Base-by-base conservation (phyloP, 2,113 vertebrate species). In the Austrofundulus limnaeus region DNA sequence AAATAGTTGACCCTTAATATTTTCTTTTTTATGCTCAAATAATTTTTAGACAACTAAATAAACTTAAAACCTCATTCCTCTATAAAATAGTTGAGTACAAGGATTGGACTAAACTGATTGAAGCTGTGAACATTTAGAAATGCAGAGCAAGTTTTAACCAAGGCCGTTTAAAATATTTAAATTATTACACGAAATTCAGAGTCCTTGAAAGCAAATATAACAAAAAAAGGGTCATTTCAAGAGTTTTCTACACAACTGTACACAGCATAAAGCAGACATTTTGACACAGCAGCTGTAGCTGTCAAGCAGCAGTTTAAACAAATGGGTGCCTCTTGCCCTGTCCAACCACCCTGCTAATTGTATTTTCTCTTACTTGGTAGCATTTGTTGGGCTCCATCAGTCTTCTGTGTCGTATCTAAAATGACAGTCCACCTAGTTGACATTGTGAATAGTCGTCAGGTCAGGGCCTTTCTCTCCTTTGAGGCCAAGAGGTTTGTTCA, bases 301-400 rank as follows among this genome's bases (percentile, higher is more conserved):
- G 91, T 92, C 90, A 90, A 41, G 70, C 56, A 46, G 61, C 70
- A 72, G 73, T 88, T 87, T 84, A 85, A 91, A 92, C 89, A 83
- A 90, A 93, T 92, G 84, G 87, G 51, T 72, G 75, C 78, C 73
- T 70, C 62, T 63, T 87, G 85, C 80, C 83, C 85, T 85, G 79
- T 92, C 90, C 88, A 92, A 84, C 85, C 85, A 88, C 84, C 86
- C 87, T 69, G 64, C 87, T 92, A 93, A 93, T 93, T 92, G 85
- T 88, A 88, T 91, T 90, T 89, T 91, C 80, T 91, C 86, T 85
- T 86, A 89, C 83, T 86, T 78, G 80, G 76, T 85, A 77, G 80
- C 61, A 76, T 89, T 88, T 91, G 91, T 91, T 87, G 90, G 83
- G 84, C 63, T 78, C 77, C 87, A 92, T 92, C 89, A 89, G 89